Evolutionary conservation across 2,888 invertebrate genomes (phyloP).

Genomic region (Volucella inanis): DNA sequence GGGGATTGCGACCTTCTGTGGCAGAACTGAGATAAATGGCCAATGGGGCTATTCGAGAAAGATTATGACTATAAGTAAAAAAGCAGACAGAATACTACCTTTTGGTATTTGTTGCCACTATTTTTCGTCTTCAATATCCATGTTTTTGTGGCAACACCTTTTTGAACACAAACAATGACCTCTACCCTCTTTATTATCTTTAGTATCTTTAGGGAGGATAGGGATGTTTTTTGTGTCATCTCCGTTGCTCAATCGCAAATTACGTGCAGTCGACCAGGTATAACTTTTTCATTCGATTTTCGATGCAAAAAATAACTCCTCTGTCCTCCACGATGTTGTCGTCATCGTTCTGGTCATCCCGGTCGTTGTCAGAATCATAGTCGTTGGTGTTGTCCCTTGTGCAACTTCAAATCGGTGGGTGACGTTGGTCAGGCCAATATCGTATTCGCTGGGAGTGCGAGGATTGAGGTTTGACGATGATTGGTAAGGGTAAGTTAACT

Average conservation of each 20-base stretch:
- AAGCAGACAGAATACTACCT: too few relatives aligned
- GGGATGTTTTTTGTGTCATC: slow-evolving; percentile 63
- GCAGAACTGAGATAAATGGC: too few relatives aligned
- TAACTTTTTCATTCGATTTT: slow-evolving; percentile 75
- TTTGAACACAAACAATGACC: slow-evolving; percentile 24
- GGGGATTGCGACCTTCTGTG: too few relatives aligned
- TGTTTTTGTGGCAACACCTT: background rate
- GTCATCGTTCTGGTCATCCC: slow-evolving; percentile 24
- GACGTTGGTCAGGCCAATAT: slow-evolving; percentile 8
- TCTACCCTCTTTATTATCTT: slow-evolving; percentile 30
- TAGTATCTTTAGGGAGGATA: background rate
- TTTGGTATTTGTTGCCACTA: too few relatives aligned
- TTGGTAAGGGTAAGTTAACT: slow-evolving; percentile 55
- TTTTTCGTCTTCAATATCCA: background rate
- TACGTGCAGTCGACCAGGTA: slow-evolving; percentile 70
- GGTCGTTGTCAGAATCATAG: slow-evolving; percentile 12
- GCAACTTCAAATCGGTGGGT: slow-evolving; percentile 30
- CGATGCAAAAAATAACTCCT: slow-evolving; percentile 68
- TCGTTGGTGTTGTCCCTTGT: background rate
- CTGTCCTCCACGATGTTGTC: slow-evolving; percentile 37
- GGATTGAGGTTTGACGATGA: slow-evolving; percentile 16
- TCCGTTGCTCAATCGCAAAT: slow-evolving; percentile 71
- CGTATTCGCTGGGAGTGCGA: background rate
- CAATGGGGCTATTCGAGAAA: too few relatives aligned
- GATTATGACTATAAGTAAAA: too few relatives aligned